Evolutionary conservation across 2,797 vertebrate genomes (phyloP).

Genomic region (Enteromius afrohamiltoni): DNA sequence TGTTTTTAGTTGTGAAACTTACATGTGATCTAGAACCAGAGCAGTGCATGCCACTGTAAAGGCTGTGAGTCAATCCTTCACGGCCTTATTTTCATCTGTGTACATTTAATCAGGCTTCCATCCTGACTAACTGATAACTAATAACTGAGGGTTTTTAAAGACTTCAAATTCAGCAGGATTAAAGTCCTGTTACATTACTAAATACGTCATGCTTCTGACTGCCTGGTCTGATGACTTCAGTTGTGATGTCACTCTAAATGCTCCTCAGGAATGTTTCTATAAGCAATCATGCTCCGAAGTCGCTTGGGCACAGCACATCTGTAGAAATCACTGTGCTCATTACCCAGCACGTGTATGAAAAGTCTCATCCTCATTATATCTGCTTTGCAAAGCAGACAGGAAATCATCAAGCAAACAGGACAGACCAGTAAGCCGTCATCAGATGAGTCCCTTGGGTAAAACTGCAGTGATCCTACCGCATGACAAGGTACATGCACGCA

Average conservation of each 20-base stretch:
- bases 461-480: neutral
- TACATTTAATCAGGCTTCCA: neutral
- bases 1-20: neutral
- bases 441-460: neutral
- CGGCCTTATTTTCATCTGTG: neutral
- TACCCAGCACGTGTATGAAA: neutral
- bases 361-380: neutral
- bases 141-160: neutral
- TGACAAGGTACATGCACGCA: neutral
- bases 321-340: neutral
- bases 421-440: neutral
- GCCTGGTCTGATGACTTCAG: neutral
- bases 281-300: neutral
- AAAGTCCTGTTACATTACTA: neutral
- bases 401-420: conserved; percentile 28
- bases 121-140: neutral
- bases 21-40: neutral
- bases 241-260: neutral
- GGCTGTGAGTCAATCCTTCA: neutral
- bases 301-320: neutral
- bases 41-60: neutral
- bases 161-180: neutral
- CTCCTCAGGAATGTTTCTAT: neutral
- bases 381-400: neutral
- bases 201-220: neutral